Evolutionary conservation across 2,888 invertebrate species (phyloP).

Genomic region (Agrochola lota): DNA sequence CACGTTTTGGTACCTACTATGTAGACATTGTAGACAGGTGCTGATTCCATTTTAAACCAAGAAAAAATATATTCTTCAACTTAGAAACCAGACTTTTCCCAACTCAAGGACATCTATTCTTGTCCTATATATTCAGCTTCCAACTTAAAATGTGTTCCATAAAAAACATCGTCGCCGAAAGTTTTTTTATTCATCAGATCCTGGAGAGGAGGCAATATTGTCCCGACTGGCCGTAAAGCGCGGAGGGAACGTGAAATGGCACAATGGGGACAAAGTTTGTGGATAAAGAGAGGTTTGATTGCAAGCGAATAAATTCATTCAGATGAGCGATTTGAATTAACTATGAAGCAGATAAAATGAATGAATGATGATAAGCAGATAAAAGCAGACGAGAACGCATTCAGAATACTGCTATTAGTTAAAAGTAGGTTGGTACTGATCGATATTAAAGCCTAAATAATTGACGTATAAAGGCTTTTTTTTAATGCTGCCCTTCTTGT

Average conservation of each 20-base stretch:
- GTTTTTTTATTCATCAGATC: conserved; percentile 68
- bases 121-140: conserved; percentile 40
- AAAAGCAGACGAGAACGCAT: neutral
- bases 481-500: neutral
- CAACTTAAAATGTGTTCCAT: conserved; percentile 53
- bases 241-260: conserved; percentile 57
- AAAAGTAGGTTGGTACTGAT: neutral
- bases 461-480: neutral
- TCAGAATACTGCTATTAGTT: neutral
- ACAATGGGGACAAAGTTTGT: conserved; percentile 52
- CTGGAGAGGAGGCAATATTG: conserved; percentile 68
- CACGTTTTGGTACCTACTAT: neutral
- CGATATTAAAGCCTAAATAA: neutral
- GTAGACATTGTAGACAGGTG: neutral
- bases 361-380: neutral
- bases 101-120: conserved; percentile 31
- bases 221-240: conserved; percentile 69
- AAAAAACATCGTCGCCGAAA: conserved; percentile 54
- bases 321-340: conserved; percentile 10
- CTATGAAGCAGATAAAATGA: neutral
- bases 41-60: neutral
- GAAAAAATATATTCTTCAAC: neutral
- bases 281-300: conserved; percentile 19
- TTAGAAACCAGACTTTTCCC: conserved; percentile 5
- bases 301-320: conserved; percentile 22